Evolutionary conservation across 2,797 vertebrate genomes (phyloP).

Genomic region (Tokudaia tokunoshimensis): DNA sequence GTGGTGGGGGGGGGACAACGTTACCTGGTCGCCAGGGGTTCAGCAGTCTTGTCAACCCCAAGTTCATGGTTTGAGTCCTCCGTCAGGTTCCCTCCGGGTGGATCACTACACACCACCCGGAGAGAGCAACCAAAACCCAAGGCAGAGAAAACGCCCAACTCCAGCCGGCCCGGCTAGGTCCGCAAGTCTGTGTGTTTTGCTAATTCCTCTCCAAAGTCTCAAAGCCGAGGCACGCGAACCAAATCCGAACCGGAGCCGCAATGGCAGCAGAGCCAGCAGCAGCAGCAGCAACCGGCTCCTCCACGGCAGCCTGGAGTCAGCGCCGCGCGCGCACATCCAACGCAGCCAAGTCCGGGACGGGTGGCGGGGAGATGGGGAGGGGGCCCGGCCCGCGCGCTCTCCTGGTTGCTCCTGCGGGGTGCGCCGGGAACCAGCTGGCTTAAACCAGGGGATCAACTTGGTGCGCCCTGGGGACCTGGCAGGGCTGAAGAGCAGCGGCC

Average conservation of each 20-base stretch:
- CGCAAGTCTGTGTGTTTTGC: background rate
- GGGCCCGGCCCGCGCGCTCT: slow-evolving; percentile 65
- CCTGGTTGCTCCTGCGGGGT: slow-evolving; percentile 68
- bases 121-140: slow-evolving; percentile 16
- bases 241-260: slow-evolving; percentile 77
- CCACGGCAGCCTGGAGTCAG: slow-evolving; percentile 34
- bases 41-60: slow-evolving; percentile 78
- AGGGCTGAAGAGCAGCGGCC: slow-evolving; percentile 69
- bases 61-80: slow-evolving; percentile 82
- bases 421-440: slow-evolving; percentile 66
- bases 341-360: slow-evolving; percentile 54
- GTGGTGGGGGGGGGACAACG: slow-evolving; percentile 12
- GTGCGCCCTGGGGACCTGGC: slow-evolving; percentile 17
- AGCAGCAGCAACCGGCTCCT: background rate
- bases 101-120: background rate
- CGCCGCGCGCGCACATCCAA: slow-evolving; percentile 64
- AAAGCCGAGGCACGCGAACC: slow-evolving; percentile 71
- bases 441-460: slow-evolving; percentile 30
- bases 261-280: background rate
- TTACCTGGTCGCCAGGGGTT: slow-evolving; percentile 85
- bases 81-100: slow-evolving; percentile 32
- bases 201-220: slow-evolving; percentile 73
- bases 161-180: slow-evolving; percentile 21
- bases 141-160: slow-evolving; percentile 78
- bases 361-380: background rate